phyloP scores from a whole-genome alignment of 1,140 invertebrate species.

The Globodera ellingtonae region DNA sequence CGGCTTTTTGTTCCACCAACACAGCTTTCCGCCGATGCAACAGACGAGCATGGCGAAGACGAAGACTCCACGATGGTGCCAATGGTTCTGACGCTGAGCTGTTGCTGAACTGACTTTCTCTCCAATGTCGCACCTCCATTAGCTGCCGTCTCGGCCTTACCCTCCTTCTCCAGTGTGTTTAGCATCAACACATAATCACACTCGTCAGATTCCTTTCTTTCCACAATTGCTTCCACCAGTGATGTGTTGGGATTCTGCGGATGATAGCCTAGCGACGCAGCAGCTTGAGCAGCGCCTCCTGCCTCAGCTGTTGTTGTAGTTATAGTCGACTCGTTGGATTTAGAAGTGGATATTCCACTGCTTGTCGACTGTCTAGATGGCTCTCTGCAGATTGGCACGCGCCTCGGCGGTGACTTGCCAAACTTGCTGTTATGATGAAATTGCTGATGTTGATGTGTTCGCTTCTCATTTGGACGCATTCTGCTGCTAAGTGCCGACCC shows the following conservation, averaged over 20 bases:
- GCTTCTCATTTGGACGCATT: constrained; percentile 3
- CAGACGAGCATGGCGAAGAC: constrained; percentile 14
- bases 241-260: background rate
- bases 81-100: constrained; percentile 18
- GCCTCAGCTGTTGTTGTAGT: constrained; percentile 2
- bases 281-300: background rate
- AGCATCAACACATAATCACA: constrained; percentile 12
- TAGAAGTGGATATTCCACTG: constrained; percentile 24
- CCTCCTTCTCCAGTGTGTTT: background rate
- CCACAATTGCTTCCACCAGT: constrained; percentile 10
- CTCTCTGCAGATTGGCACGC: constrained; percentile 3
- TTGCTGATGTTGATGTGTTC: background rate
- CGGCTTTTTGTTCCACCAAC: background rate
- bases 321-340: constrained; percentile 16
- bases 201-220: constrained; percentile 21
- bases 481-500: constrained; percentile 6
- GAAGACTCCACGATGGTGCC: constrained; percentile 30
- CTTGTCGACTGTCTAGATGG: constrained; percentile 21
- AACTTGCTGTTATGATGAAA: background rate
- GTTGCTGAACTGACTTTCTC: constrained; percentile 3
- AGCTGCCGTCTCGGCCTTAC: background rate
- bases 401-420: constrained; percentile 1
- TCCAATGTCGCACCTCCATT: background rate
- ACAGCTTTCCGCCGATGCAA: constrained; percentile 6
- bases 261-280: background rate